A percentile compares a stretch with the other conserved stretches of the same genome.
phyloP scores from a whole-genome alignment of 2,888 invertebrate genomes.

The Xestobium rufovillosum region DNA sequence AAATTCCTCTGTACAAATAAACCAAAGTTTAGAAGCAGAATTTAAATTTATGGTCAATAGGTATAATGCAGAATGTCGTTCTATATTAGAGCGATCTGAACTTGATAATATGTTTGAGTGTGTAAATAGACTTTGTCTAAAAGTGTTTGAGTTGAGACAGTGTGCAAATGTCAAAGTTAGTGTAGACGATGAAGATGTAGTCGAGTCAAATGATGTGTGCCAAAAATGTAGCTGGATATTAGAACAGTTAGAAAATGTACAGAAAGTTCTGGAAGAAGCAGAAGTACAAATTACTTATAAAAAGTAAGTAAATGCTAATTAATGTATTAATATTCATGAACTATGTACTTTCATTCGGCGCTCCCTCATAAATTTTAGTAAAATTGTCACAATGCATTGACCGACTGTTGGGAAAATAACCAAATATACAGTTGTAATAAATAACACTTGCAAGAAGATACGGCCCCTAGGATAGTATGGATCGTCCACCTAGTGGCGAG shows the following conservation, averaged over 20 bases:
- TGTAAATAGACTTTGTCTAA: constrained; percentile 30
- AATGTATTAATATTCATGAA: no score
- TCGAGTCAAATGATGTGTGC: constrained; percentile 49
- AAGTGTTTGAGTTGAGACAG: constrained; percentile 29
- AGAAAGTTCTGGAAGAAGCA: constrained; percentile 26
- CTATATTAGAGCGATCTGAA: constrained; percentile 38
- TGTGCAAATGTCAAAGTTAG: constrained; percentile 26
- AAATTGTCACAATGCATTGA: no score
- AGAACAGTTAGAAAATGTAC: constrained; percentile 47
- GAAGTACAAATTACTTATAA: constrained; percentile 38
- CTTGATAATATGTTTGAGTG: constrained; percentile 27
- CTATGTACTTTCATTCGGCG: no score
- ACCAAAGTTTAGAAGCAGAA: constrained; percentile 55
- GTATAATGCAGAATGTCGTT: constrained; percentile 55
- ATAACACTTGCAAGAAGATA: no score
- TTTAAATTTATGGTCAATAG: constrained; percentile 60
- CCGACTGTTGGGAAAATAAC: no score
- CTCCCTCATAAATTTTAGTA: no score
- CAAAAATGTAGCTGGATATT: constrained; percentile 51
- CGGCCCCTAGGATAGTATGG: no score
- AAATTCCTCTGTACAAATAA: constrained; percentile 40
- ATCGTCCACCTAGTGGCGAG: no score
- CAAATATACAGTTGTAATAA: no score
- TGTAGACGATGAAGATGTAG: constrained; percentile 26
- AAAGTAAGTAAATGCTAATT: constrained; percentile 36